Evolutionary conservation across 2,797 vertebrate genomes (phyloP), one percentile per base, ranked within the genome.

Genomic region (Neosalanx taihuensis): DNA sequence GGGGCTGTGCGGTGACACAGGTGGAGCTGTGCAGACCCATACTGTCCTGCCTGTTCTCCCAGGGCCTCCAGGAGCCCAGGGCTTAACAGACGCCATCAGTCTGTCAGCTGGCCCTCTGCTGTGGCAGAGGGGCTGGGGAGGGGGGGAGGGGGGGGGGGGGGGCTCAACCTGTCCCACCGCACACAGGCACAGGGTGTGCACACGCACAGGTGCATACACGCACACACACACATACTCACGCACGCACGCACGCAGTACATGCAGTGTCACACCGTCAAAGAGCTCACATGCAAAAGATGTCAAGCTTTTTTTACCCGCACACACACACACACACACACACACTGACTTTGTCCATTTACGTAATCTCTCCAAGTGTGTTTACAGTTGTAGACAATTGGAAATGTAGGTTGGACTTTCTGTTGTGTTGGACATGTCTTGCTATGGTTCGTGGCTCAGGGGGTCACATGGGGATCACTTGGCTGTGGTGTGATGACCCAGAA

Each of bases 401-500:
- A 53, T 18, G 18, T 53, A 53, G 51, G 51, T 53, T 53, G 51
- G 51, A 17, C 18, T 53, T n/a, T 53, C 1, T 53, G 18, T 53
- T 69, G 29, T 30, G 57, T 64, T 61, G 20, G 26, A 26, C 23
- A 26, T 64, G 41, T 83, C 67, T 82, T 84, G 82, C 86, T 84
- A 87, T 89, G 80, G 86, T 53, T n/a, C 51, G 79, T 81, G 83
- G 83, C 79, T 85, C 81, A 59, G 67, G 78, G 84, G 84, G 84
- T 85, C 79, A 70, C 65, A 86, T 92, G 90, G 2, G 33, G 90
- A 72, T 84, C 91, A 90, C 86, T 87, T 87, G 87, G 87, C 82
- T 87, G 87, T 81, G 72, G 85, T 81, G 78, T 90, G 86, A 85
- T 92, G 93, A 93, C 90, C 89, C 91, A 90, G 90, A 92, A 92